Conservation (phyloP, 2,888 invertebrate genomes). For the Epistrophe eligans region DNA sequence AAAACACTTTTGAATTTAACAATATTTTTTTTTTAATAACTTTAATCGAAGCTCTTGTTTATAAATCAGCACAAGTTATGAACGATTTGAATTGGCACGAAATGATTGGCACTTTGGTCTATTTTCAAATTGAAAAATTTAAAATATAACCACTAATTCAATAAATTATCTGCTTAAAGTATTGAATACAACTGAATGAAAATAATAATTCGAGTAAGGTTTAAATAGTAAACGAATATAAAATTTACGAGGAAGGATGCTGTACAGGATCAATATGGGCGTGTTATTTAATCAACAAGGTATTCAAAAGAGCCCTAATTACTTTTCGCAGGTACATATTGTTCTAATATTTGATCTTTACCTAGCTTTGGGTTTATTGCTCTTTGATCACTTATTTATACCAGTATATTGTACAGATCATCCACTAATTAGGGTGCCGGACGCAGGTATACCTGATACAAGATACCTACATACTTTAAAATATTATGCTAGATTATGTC, state of each 20-base stretch:
- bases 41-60: background rate
- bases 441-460: background rate
- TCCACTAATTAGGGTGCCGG: background rate
- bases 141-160: background rate
- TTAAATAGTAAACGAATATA: background rate
- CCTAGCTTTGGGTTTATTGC: background rate
- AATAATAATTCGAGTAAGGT: background rate
- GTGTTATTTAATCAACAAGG: background rate
- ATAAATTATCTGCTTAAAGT: background rate
- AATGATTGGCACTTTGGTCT: background rate
- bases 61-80: background rate
- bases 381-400: background rate
- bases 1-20: background rate
- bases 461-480: background rate
- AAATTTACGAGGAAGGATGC: background rate
- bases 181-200: conserved; percentile 13
- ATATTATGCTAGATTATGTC: background rate
- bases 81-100: background rate
- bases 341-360: background rate
- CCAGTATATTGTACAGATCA: too few species aligned
- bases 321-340: background rate
- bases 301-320: background rate
- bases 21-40: conserved; percentile 5
- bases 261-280: background rate
- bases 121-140: background rate